These are phyloP conservation scores for Pygocentrus nattereri DNA, from an alignment of 2,797 vertebrate species.

Conservation along the genomic window DNA sequence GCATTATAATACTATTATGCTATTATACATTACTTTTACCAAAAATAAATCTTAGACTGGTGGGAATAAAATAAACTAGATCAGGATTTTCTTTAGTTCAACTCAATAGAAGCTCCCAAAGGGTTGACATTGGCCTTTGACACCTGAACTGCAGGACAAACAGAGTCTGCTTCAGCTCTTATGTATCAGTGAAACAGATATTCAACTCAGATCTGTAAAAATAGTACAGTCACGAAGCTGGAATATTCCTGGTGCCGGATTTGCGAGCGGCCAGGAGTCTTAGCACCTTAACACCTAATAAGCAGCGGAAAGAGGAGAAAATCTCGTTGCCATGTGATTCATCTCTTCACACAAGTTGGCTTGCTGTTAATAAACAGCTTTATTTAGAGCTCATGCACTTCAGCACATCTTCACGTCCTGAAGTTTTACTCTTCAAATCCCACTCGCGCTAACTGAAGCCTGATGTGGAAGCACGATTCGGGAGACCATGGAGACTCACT, in stretches of 20 bases:
- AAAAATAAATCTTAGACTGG: too few species aligned
- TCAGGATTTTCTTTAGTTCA: too few species aligned
- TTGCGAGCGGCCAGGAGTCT: background rate
- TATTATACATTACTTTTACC: too few species aligned
- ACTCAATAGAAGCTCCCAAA: too few species aligned
- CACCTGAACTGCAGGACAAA: background rate
- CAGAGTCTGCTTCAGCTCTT: too few species aligned
- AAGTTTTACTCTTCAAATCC: background rate
- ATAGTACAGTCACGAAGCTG: background rate
- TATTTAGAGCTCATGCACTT: background rate
- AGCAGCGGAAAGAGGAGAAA: background rate
- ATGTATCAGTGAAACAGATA: too few species aligned
- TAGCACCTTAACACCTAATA: background rate
- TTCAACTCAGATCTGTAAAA: too few species aligned
- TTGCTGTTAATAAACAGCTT: background rate
- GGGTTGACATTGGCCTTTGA: background rate
- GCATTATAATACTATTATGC: too few species aligned
- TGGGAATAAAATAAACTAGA: too few species aligned
- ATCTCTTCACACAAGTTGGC: background rate
- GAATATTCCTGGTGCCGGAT: background rate
- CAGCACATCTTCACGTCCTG: background rate
- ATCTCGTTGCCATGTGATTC: background rate
- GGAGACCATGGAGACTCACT: conserved; percentile 54
- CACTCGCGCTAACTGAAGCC: conserved; percentile 52
- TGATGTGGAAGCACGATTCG: conserved; percentile 42